Evolutionary conservation across 2,113 vertebrate species (phyloP).

Genomic region (Glareola pratincola): DNA sequence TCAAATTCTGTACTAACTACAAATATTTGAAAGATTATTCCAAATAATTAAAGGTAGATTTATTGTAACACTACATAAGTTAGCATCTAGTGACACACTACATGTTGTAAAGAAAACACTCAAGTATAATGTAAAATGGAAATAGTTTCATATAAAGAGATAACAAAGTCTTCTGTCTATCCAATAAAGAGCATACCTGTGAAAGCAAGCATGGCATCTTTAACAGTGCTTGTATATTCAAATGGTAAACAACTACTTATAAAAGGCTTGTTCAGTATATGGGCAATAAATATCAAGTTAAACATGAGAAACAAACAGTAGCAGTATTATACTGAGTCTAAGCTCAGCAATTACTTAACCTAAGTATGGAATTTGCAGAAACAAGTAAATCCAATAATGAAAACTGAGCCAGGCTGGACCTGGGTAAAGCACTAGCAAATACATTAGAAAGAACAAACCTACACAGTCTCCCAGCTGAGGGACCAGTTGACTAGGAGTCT

Average conservation of each 20-base stretch:
- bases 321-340: not conserved
- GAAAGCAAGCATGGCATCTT: not conserved
- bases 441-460: slow-evolving; percentile 36
- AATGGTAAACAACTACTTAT: not conserved
- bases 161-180: not conserved
- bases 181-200: not conserved
- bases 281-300: not conserved
- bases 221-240: not conserved
- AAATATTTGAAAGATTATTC: not conserved
- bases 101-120: not conserved
- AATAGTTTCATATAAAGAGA: not conserved
- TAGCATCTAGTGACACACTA: not conserved
- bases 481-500: slow-evolving; percentile 34
- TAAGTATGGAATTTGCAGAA: not conserved
- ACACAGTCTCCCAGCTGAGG: slow-evolving; percentile 18
- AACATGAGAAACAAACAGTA: slow-evolving; percentile 22
- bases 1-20: not conserved
- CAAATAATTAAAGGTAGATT: not conserved
- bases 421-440: slow-evolving; percentile 27
- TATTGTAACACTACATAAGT: not conserved
- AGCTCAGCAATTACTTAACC: slow-evolving; percentile 1
- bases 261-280: not conserved
- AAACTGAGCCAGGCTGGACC: slow-evolving; percentile 3
- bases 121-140: not conserved
- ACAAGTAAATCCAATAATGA: slow-evolving; percentile 5